Evolutionary conservation across 2,888 invertebrate species (phyloP), one percentile per base, ranked within the genome.

Genomic region (Synanthedon myopaeformis): DNA sequence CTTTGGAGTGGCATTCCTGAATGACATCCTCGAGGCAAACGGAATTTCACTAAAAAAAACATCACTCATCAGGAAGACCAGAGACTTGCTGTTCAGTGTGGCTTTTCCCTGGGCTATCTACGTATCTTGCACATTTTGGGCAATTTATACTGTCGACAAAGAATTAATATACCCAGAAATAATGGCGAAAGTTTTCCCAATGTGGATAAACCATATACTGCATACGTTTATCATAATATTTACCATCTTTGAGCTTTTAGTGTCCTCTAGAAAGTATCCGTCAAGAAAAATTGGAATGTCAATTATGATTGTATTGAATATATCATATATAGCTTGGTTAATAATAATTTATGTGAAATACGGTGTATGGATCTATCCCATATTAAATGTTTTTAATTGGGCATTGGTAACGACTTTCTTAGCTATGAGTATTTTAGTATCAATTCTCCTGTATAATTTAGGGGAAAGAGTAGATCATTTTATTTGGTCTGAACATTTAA

Each of bases 361-460:
- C 12, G 92, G 93, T 48, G 82, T 92, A 49, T 98, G 97, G 97
- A 95, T 95, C 0, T 98, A 98, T 73, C 97, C 97, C 0, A 89
- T 98, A 14, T 89, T 97, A 59, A 90, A 92, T 19, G 90, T 94
- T 0, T 76, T 98, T 51, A 90, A 91, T 66, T 82, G 91, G 68
- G 90, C 92, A 1, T 80, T 91, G 55, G 90, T 94, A 62, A 82
- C 91, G n/a, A 73, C 90, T 3, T 95, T 97, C 80, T 91, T 94
- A 65, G 59, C 80, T 1, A 76, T 79, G 1, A 89, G 92, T 55
- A 75, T 92, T n/a, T 68, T 79, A 0, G 80, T 93, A 45, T 85
- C 83, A 3, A 60, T 89, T n/a, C 67, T 72, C 1, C 81, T 94
- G 28, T 96, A 95, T 74, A 69, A 92, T 48, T 63, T 91, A 14